Conservation (phyloP, 2,888 invertebrate genomes). For the Drosophila gaucha region DNA sequence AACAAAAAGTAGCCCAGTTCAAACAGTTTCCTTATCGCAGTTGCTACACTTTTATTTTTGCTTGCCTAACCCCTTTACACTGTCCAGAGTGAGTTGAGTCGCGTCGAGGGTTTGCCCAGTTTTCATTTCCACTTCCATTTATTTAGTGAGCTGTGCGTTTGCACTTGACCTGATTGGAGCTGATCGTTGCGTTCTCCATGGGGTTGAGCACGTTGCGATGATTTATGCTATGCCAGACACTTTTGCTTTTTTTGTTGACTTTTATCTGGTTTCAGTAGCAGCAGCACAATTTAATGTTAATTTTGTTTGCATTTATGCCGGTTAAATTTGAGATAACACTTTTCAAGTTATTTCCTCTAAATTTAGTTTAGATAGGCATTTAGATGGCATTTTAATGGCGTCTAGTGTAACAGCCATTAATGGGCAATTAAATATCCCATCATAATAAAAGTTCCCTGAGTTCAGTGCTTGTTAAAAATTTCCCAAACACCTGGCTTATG, state of each 20-base stretch:
- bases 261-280: slow-evolving; percentile 31
- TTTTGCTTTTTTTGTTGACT: slow-evolving; percentile 12
- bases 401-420: too few species aligned
- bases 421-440: not conserved
- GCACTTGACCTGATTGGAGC: slow-evolving; percentile 46
- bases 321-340: not conserved
- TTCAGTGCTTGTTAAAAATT: not conserved
- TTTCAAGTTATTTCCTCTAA: too few species aligned
- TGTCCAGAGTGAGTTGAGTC: not conserved
- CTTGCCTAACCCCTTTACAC: slow-evolving; percentile 27
- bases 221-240: slow-evolving; percentile 23
- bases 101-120: not conserved
- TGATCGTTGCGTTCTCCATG: slow-evolving; percentile 8
- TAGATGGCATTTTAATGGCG: not conserved
- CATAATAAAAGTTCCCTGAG: not conserved
- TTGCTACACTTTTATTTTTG: slow-evolving; percentile 6
- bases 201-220: slow-evolving; percentile 26
- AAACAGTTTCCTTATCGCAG: slow-evolving; percentile 24
- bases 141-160: slow-evolving; percentile 22
- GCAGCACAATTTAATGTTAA: slow-evolving; percentile 9
- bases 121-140: slow-evolving; percentile 8
- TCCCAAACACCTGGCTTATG: not conserved
- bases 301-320: slow-evolving; percentile 4
- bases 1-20: not conserved
- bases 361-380: too few species aligned